Evolutionary conservation across 92 coral and sea anemone genomes (phyloP), one percentile per base, ranked within the genome.

Genomic region (Palythoa caribaeorum): DNA sequence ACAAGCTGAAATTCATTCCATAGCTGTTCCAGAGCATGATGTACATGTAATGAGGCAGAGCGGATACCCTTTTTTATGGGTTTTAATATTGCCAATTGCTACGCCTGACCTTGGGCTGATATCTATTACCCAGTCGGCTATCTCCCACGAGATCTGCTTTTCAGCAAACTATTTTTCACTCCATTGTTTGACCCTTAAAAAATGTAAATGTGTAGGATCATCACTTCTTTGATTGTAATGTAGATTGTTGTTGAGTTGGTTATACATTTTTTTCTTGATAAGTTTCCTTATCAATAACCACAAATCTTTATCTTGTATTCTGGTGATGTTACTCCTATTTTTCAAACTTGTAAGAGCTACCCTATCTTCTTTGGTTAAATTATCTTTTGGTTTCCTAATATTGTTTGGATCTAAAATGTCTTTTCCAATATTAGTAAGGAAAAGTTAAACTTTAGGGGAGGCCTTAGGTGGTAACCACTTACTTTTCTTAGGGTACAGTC

Each of bases 341-440:
- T 55, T 55, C 0, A 12, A 55, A 8, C 63, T 55, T 1, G 63
- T 55, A 1, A 55, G 63, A 55, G 63, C 63, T 55, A 55, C 63
- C 63, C 63, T 55, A 8, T 55, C 63, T 55, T 55, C 3, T 11
- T 44, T 44, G 4, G 50, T 44, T 44, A 44, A 44, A 44, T 44
- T 44, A 44, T 44, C 50, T 44, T 12, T 55, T 8, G 63, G n/a
- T 11, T 55, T 55, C 16, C 63, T 55, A 11, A 55, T 80, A 53
- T 80, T 80, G 1, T 5, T 53, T 9, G 85, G 77, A 80, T 80
- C 16, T 9, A 80, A 21, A 13, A 80, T 16, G 21, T 57, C 63
- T 55, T 55, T 55, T 2, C 16, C 11, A 55, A 55, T 9, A 15
- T 55, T 55, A 55, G 62, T 15, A 2, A 80, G 85, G 38, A 80